These are phyloP conservation scores for Odocoileus hemionus DNA, from an alignment of 2,113 vertebrate genomes.

Conservation along the genomic window DNA sequence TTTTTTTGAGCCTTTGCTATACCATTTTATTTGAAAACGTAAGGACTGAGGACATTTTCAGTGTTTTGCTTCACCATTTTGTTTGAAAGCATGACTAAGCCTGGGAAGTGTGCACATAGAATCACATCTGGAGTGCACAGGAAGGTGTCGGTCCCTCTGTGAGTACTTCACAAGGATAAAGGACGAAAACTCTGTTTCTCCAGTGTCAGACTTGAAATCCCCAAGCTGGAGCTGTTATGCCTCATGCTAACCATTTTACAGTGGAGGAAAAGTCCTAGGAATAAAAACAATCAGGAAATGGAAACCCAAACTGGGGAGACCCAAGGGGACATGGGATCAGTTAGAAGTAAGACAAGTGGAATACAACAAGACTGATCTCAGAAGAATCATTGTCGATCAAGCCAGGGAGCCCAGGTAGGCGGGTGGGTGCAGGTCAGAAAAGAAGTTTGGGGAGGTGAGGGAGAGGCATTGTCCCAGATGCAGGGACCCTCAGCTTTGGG, in stretches of 20 bases:
- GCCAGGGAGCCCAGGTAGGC: neutral
- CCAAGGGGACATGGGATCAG: neutral
- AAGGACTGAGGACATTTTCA: neutral
- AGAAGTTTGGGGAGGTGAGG: neutral
- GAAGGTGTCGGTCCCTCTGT: neutral
- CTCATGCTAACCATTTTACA: neutral
- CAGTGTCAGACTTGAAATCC: neutral
- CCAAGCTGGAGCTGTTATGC: neutral
- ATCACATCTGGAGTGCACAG: too few relatives aligned
- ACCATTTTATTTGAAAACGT: neutral
- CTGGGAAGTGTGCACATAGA: neutral
- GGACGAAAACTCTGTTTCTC: neutral
- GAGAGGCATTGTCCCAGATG: neutral
- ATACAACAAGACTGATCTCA: neutral
- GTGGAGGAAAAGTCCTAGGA: neutral
- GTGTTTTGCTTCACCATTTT: too few relatives aligned
- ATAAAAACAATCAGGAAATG: neutral
- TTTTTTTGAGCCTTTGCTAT: neutral
- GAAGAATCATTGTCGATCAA: neutral
- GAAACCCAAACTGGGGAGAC: neutral
- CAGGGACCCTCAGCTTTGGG: neutral
- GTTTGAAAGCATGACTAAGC: neutral
- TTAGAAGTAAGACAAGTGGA: neutral
- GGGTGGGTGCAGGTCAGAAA: too few relatives aligned
- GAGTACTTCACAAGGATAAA: neutral